Conservation (phyloP, 2,888 invertebrate species). For the Blomia tropicalis region DNA sequence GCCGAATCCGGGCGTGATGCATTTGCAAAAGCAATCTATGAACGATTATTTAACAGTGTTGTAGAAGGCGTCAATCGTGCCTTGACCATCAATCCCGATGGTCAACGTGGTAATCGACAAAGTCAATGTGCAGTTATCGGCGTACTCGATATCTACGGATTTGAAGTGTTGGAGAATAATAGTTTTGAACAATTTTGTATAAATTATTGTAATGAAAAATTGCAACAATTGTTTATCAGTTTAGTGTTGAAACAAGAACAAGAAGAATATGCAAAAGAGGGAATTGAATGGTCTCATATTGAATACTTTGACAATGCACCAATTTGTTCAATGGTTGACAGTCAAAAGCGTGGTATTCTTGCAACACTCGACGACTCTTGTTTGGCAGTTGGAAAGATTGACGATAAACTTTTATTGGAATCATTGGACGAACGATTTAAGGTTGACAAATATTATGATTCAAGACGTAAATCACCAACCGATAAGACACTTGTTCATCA, state of each 20-base stretch:
- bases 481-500: slow-evolving; percentile 40
- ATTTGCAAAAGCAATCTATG: slow-evolving; percentile 85
- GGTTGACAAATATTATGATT: slow-evolving; percentile 74
- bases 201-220: slow-evolving; percentile 95
- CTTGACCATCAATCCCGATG: slow-evolving; percentile 51
- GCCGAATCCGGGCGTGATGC: slow-evolving; percentile 80
- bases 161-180: slow-evolving; percentile 91
- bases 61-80: slow-evolving; percentile 78
- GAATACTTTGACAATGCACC: slow-evolving; percentile 93
- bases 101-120: slow-evolving; percentile 17
- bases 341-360: slow-evolving; percentile 70
- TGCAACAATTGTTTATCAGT: slow-evolving; percentile 94
- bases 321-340: slow-evolving; percentile 88
- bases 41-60: slow-evolving; percentile 82
- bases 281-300: slow-evolving; percentile 84
- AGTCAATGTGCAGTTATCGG: slow-evolving; percentile 61
- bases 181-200: slow-evolving; percentile 89
- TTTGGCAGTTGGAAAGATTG: slow-evolving; percentile 80
- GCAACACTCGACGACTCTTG: slow-evolving; percentile 95
- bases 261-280: slow-evolving; percentile 86
- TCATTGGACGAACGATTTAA: slow-evolving; percentile 78
- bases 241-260: slow-evolving; percentile 93
- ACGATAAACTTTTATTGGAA: slow-evolving; percentile 59
- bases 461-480: slow-evolving; percentile 39
- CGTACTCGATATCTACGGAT: slow-evolving; percentile 94